phyloP scores from a whole-genome alignment of 1,140 invertebrate species.

The Bombus superbus region DNA sequence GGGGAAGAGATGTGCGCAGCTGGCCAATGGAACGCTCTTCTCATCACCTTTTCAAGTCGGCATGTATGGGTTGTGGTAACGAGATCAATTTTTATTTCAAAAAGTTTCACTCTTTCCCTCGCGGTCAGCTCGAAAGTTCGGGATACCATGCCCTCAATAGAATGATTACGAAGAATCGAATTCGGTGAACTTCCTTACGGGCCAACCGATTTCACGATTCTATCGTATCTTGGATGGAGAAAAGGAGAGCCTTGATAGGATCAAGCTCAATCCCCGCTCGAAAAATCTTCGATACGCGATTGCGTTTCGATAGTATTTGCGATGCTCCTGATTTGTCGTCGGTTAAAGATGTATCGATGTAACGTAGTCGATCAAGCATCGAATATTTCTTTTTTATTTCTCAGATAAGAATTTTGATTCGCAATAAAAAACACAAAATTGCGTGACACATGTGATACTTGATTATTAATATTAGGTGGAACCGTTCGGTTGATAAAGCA shows the following conservation, averaged over 20 bases:
- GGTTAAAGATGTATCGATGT: background rate
- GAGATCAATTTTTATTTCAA: slow-evolving; percentile 55
- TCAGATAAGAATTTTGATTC: background rate
- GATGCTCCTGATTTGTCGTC: background rate
- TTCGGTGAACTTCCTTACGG: slow-evolving; percentile 25
- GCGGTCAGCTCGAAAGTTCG: slow-evolving; percentile 22
- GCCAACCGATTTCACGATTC: slow-evolving; percentile 33
- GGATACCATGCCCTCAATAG: slow-evolving; percentile 13
- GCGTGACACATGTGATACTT: background rate
- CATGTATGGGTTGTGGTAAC: slow-evolving; percentile 17
- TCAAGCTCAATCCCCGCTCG: slow-evolving; percentile 4
- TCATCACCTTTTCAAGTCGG: slow-evolving; percentile 6
- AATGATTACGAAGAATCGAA: slow-evolving; percentile 46
- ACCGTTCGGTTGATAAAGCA: too few relatives aligned
- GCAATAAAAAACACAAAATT: too few relatives aligned
- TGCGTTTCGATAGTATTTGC: background rate
- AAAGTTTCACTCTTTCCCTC: slow-evolving; percentile 35
- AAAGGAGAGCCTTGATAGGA: background rate
- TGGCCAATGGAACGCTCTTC: slow-evolving; percentile 9
- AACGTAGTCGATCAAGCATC: background rate
- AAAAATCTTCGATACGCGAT: background rate
- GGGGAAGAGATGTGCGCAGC: background rate
- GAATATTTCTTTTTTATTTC: background rate
- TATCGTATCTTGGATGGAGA: background rate
- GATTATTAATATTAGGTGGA: background rate